A percentile compares a stretch with the other conserved stretches of the same genome.
These are phyloP conservation scores for Antechinus flavipes DNA, from an alignment of 2,113 vertebrate species.

Conservation along the genomic window DNA sequence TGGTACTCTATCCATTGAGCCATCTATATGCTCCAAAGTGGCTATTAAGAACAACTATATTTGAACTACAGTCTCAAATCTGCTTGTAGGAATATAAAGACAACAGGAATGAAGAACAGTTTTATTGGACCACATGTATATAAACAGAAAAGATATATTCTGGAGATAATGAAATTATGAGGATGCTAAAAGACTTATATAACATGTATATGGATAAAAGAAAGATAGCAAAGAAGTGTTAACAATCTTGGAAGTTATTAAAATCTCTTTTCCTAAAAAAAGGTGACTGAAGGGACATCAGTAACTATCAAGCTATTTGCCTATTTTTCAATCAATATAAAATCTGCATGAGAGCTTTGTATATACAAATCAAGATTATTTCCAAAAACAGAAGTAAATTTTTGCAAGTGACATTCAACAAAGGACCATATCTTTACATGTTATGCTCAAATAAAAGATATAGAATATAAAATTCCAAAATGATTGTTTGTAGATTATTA, in stretches of 20 bases:
- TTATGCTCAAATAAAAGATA: neutral
- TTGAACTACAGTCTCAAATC: neutral
- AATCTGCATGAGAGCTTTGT: neutral
- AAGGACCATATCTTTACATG: neutral
- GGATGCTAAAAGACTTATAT: neutral
- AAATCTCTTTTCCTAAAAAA: neutral
- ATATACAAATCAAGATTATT: neutral
- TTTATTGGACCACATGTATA: neutral
- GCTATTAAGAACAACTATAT: neutral
- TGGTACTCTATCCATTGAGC: neutral
- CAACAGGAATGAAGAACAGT: neutral
- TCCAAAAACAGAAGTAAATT: neutral
- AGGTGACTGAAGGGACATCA: neutral
- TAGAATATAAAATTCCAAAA: neutral
- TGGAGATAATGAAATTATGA: neutral
- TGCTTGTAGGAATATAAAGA: neutral
- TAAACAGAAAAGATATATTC: neutral
- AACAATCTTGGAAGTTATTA: neutral
- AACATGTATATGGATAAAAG: neutral
- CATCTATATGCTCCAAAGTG: neutral
- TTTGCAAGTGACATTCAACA: neutral
- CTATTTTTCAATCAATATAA: neutral
- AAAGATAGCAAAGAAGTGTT: neutral
- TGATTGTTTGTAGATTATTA: neutral
- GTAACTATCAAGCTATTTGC: neutral